Evolutionary conservation across 2,797 vertebrate species (phyloP).

Genomic region (Crenichthys baileyi): DNA sequence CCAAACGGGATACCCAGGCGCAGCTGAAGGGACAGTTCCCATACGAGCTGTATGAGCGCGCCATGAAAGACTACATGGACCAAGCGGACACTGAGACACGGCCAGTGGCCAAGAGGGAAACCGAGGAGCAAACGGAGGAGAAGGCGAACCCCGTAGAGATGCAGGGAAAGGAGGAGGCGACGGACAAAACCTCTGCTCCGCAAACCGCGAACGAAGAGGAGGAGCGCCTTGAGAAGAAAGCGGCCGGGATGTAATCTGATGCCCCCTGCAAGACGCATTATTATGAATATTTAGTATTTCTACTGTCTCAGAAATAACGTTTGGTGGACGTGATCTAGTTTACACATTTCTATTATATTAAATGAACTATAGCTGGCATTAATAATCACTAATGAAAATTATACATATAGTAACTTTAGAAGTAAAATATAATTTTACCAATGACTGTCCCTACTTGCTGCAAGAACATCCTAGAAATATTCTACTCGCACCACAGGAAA

Average conservation of each 20-base stretch:
- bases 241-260: conserved; percentile 87
- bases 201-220: conserved; percentile 84
- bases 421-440: conserved; percentile 17
- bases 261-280: conserved; percentile 46
- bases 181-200: conserved; percentile 88
- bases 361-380: conserved; percentile 78
- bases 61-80: conserved; percentile 87
- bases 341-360: conserved; percentile 79
- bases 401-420: conserved; percentile 66
- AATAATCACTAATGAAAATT: conserved; percentile 70
- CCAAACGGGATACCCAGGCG: conserved; percentile 83
- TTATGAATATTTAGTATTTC: conserved; percentile 74
- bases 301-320: conserved; percentile 75
- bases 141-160: conserved; percentile 76
- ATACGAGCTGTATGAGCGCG: conserved; percentile 88
- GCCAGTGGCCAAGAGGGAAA: conserved; percentile 83
- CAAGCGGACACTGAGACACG: conserved; percentile 80
- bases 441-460: conserved; percentile 74
- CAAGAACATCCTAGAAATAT: conserved; percentile 67
- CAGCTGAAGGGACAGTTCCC: conserved; percentile 84
- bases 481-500: conserved; percentile 40
- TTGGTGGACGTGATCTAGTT: conserved; percentile 85
- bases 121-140: conserved; percentile 71
- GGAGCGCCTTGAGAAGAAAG: conserved; percentile 85
- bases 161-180: conserved; percentile 86